A percentile compares a stretch with the other conserved stretches of the same genome.
These are phyloP conservation scores for Phylloscopus trochilus DNA, from an alignment of 2,113 vertebrate species.

Conservation along the genomic window DNA sequence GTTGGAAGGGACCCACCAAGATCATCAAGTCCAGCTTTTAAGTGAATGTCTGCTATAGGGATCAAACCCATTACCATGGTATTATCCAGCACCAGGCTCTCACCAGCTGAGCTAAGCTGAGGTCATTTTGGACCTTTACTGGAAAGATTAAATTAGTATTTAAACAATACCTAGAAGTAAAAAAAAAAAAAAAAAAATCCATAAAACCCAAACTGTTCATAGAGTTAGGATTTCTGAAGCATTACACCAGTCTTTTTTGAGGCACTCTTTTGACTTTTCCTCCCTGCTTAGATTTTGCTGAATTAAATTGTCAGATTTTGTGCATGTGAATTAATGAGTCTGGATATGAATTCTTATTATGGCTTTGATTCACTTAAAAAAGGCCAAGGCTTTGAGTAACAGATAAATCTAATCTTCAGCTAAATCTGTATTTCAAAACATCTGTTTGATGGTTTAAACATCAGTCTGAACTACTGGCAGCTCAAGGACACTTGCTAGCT, in stretches of 20 bases:
- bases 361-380: neutral
- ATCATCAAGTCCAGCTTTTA: neutral
- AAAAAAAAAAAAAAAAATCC: neutral
- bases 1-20: neutral
- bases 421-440: neutral
- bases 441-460: neutral
- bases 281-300: neutral
- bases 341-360: neutral
- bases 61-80: neutral
- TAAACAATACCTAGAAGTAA: neutral
- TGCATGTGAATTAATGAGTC: neutral
- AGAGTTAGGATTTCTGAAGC: neutral
- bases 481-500: neutral
- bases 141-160: neutral
- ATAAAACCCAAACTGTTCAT: neutral
- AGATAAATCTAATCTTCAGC: neutral
- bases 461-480: neutral
- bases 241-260: neutral
- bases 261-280: neutral
- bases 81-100: neutral
- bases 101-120: neutral
- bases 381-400: neutral
- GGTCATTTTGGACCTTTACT: neutral
- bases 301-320: neutral
- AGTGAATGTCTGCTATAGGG: neutral